phyloP scores from a whole-genome alignment of 2,888 invertebrate genomes.

The Campopleginae sp. region DNA sequence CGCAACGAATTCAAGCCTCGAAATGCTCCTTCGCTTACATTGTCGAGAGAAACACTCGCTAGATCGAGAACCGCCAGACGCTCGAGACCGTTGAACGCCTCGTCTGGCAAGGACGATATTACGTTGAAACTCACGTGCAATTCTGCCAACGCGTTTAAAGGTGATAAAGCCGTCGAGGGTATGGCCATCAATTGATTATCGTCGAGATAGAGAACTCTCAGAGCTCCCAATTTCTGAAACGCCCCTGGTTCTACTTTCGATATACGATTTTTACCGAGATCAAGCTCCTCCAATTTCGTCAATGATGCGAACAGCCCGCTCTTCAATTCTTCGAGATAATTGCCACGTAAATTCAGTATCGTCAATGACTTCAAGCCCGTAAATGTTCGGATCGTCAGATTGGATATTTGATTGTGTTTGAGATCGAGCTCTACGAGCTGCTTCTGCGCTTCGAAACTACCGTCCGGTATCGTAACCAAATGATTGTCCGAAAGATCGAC shows the following conservation, averaged over 20 bases:
- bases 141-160: conserved; percentile 92
- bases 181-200: conserved; percentile 92
- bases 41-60: conserved; percentile 91
- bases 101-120: conserved; percentile 90
- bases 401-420: conserved; percentile 93
- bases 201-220: conserved; percentile 92
- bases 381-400: conserved; percentile 92
- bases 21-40: conserved; percentile 91
- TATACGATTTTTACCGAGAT: conserved; percentile 94
- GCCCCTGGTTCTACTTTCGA: conserved; percentile 91
- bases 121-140: conserved; percentile 93
- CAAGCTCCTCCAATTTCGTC: conserved; percentile 92
- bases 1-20: conserved; percentile 91
- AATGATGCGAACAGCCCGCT: conserved; percentile 91
- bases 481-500: conserved; percentile 94
- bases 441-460: conserved; percentile 92
- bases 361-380: conserved; percentile 91
- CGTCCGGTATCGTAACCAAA: conserved; percentile 91
- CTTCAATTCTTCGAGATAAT: conserved; percentile 92
- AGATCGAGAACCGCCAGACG: conserved; percentile 91
- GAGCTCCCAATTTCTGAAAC: conserved; percentile 90
- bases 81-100: conserved; percentile 91
- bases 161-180: conserved; percentile 90
- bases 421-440: conserved; percentile 93
- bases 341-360: conserved; percentile 92